Percentiles rank a stretch among this genome's conserved stretches.
These are phyloP conservation scores for Prietella phreatophila DNA, from an alignment of 2,113 vertebrate genomes.

Conservation along the genomic window DNA sequence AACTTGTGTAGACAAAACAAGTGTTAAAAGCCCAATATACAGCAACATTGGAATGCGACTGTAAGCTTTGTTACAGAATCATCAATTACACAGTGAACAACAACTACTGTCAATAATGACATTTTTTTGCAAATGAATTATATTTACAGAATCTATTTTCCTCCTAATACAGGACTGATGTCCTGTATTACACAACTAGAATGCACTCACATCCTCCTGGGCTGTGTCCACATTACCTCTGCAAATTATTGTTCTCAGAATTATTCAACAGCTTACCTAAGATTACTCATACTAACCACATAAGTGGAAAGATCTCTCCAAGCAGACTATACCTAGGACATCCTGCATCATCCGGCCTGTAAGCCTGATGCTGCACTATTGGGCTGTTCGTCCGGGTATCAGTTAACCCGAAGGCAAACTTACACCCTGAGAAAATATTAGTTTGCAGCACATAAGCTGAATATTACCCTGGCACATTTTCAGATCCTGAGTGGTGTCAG, in stretches of 20 bases:
- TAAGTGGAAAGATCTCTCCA: slow-evolving; percentile 58
- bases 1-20: not conserved
- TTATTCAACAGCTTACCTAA: slow-evolving; percentile 59
- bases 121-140: slow-evolving; percentile 26
- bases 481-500: slow-evolving; percentile 4
- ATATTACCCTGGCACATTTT: slow-evolving; percentile 49
- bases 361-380: slow-evolving; percentile 38
- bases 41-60: not conserved
- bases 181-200: slow-evolving; percentile 42
- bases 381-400: slow-evolving; percentile 44
- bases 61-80: not conserved
- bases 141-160: slow-evolving; percentile 58
- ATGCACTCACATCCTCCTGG: slow-evolving; percentile 54
- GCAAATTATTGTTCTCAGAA: slow-evolving; percentile 58
- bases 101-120: slow-evolving; percentile 45
- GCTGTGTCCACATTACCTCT: slow-evolving; percentile 59
- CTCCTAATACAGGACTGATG: slow-evolving; percentile 19
- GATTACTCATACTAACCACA: slow-evolving; percentile 66
- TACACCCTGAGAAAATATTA: slow-evolving; percentile 57
- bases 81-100: slow-evolving; percentile 9
- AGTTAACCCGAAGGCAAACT: slow-evolving; percentile 44
- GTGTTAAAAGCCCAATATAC: not conserved
- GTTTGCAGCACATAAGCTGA: slow-evolving; percentile 42
- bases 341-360: slow-evolving; percentile 50
- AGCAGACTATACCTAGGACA: slow-evolving; percentile 55